Evolutionary conservation across 2,113 vertebrate species (phyloP).

Genomic region (Chlamydotis undulata): DNA sequence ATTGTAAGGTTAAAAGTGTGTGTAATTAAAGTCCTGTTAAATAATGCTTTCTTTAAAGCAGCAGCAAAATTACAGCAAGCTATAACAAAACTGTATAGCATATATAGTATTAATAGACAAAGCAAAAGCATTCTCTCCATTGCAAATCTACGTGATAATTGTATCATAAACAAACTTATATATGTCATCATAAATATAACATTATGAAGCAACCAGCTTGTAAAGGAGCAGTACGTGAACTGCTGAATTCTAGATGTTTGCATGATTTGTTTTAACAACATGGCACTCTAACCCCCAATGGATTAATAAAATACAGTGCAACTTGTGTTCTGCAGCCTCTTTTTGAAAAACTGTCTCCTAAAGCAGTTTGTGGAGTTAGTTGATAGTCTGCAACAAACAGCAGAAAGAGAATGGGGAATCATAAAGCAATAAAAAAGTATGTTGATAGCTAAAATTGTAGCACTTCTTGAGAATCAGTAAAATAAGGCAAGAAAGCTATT

Average conservation of each 20-base stretch:
- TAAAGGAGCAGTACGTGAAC: neutral
- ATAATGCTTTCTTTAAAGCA: neutral
- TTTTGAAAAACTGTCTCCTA: neutral
- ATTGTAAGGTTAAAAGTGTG: constrained; percentile 20
- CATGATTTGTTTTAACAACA: neutral
- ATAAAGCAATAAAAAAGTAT: neutral
- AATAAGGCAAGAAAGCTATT: neutral
- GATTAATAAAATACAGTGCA: neutral
- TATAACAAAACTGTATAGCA: neutral
- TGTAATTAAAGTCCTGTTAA: constrained; percentile 48
- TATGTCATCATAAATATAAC: neutral
- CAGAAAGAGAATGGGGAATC: neutral
- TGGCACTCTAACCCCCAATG: neutral
- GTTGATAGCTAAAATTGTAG: neutral
- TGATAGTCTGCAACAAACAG: neutral
- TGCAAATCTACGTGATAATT: neutral
- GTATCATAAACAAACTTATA: neutral
- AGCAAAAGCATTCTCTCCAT: neutral
- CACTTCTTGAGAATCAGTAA: neutral
- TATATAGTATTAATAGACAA: neutral
- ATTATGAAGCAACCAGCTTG: neutral
- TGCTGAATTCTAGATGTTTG: neutral
- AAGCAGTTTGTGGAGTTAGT: neutral
- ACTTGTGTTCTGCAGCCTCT: neutral
- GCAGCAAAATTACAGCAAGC: neutral